A percentile compares a stretch with the other conserved stretches of the same genome.
These are phyloP conservation scores for Linnaemya tessellans DNA, from an alignment of 2,888 invertebrate genomes.

Conservation along the genomic window DNA sequence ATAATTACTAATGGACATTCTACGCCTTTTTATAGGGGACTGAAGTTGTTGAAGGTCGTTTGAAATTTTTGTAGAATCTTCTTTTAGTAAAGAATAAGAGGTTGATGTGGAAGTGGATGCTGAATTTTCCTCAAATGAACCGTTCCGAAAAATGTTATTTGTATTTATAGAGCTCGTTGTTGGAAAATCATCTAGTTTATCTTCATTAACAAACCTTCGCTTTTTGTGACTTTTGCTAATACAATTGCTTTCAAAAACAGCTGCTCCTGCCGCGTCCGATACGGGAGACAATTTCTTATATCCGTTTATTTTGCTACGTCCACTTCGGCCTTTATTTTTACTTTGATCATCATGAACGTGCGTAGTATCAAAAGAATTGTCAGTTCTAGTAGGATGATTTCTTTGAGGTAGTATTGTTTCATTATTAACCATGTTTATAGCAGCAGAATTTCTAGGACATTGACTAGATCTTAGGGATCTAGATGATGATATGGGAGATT, in stretches of 20 bases:
- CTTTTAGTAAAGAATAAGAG: constrained; percentile 26
- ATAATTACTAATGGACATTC: constrained; percentile 68
- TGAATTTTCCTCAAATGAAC: constrained; percentile 69
- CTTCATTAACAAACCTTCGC: constrained; percentile 72
- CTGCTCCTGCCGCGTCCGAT: not conserved
- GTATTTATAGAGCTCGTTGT: constrained; percentile 78
- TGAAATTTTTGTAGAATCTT: constrained; percentile 38
- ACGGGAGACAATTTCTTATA: constrained; percentile 25
- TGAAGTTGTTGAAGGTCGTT: constrained; percentile 54
- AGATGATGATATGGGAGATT: constrained; percentile 35
- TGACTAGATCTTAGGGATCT: constrained; percentile 52
- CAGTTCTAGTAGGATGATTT: constrained; percentile 49
- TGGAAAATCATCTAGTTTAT: constrained; percentile 75
- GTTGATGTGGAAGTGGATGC: constrained; percentile 43
- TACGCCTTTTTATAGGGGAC: constrained; percentile 72
- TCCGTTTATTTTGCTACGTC: constrained; percentile 68
- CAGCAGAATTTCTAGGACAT: constrained; percentile 65
- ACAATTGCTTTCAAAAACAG: not conserved
- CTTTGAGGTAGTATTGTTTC: constrained; percentile 70
- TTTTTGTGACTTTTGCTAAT: constrained; percentile 65
- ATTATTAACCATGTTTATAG: constrained; percentile 61
- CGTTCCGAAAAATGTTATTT: constrained; percentile 76
- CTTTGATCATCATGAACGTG: constrained; percentile 69
- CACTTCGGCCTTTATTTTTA: constrained; percentile 62
- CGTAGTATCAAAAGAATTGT: constrained; percentile 19